These are phyloP conservation scores for Albula goreensis DNA, from an alignment of 2,113 vertebrate genomes.

Conservation along the genomic window DNA sequence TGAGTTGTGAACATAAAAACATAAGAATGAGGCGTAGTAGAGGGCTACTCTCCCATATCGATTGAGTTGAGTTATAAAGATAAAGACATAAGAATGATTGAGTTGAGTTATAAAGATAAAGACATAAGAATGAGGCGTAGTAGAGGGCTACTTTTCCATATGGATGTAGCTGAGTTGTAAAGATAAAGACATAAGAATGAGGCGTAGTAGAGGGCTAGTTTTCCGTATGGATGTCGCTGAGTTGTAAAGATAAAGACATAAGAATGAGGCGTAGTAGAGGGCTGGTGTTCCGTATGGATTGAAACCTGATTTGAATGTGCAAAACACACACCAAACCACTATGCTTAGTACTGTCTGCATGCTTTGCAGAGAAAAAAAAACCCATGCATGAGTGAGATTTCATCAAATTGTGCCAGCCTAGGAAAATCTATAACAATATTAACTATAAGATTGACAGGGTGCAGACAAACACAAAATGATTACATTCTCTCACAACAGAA, in stretches of 20 bases:
- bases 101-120: too few species aligned
- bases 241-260: background rate
- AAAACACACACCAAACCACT: background rate
- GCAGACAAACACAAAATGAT: conserved; percentile 1
- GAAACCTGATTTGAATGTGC: background rate
- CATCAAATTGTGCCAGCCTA: background rate
- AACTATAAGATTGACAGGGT: conserved; percentile 5
- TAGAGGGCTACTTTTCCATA: too few species aligned
- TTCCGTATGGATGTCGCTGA: background rate
- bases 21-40: too few species aligned
- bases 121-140: too few species aligned
- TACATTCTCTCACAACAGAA: conserved; percentile 1
- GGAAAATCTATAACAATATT: conserved; percentile 9
- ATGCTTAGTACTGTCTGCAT: background rate
- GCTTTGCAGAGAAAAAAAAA: background rate
- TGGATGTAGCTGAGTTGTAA: background rate
- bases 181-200: background rate
- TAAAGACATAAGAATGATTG: too few species aligned
- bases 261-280: background rate
- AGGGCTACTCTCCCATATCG: too few species aligned
- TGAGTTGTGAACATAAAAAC: too few species aligned
- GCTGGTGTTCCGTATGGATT: background rate
- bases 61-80: too few species aligned
- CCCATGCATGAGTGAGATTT: background rate
- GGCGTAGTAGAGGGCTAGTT: background rate